Base-by-base conservation (phyloP, 2,113 vertebrate genomes). In the Nerophis ophidion region DNA sequence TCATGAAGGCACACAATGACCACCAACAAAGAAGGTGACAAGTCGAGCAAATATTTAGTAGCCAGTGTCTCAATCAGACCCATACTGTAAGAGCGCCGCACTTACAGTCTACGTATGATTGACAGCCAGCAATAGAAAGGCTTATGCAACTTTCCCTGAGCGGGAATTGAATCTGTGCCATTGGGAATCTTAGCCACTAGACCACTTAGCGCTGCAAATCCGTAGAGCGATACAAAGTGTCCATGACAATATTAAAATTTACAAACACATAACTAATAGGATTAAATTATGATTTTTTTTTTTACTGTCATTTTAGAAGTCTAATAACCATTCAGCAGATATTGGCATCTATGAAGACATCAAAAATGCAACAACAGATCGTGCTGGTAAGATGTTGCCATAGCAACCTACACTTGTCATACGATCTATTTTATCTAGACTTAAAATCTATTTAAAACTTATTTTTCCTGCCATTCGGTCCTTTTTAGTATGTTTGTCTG, bases 291-390 rank as follows among this genome's bases (percentile, higher is more conserved):
- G 9, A 36, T 52, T 66, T 57, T 17, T 26, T 26, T 65, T 48
- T 9, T 15, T 71, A 98, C 8, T 76, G 8, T 26, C 26, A 26
- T 26, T 26, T 26, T 91, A 90, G 57, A 93, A 80, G 62, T 72
- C 90, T 0, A 94, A 94, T 8, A 91, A 93, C 10, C 87, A 82
- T 26, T 48, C 81, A 38, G 54, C 84, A 17, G 93, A 95, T 61
- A 44, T 91, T 65, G 94, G 92, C 5, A 89, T 97, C 88, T 99
- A 98, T 83, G 92, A 95, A 82, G 89, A 86, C 49, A 42, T 84
- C 65, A 58, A 48, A 48, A 82, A 11, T 19, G 49, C 74, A 60
- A 81, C 55, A 57, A n/a, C 56, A 35, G 80, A 86, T 44, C 52
- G 79, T 66, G 71, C 17, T 76, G 87, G 89, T 91, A 65, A 88